Base-by-base conservation (phyloP, 2,113 vertebrate genomes). In the Cromileptes altivelis region DNA sequence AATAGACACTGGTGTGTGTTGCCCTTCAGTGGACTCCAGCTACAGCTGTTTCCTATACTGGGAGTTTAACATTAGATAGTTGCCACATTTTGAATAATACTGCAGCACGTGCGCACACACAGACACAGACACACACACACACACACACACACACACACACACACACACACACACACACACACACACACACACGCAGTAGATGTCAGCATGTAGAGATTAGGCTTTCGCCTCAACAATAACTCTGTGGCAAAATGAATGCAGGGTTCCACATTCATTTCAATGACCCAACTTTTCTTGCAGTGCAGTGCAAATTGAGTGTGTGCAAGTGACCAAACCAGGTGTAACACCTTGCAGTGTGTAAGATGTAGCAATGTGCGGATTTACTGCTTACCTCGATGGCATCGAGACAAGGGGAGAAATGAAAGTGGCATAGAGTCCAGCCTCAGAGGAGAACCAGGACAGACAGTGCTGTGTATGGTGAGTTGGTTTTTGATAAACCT, bases 51-150 rank as follows among this genome's bases (percentile, higher is more conserved):
- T 63, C 37, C 61, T 42, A 40, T 9, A 37, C 60, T 37, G 30
- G 18, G 9, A 45, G 42, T 45, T 45, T 45, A 45, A 45, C 42
- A 45, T 45, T 11, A 45, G 11, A 45, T 10, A 12, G 42, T 45
- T 42, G 37, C 61, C 61, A 42, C 30, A 21, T 37, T 33, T 62
- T 62, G 8, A 40, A 30, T n/a, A 19, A 71, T 27, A 58, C 21
- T 58, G 11, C 53, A 42, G 8, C 25, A 21, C 47, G 11, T 47
- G 19, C 53, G 4, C 30, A 30, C 64, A 17, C 33, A 45, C 62
- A 40, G 19, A 63, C 6, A 55, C 19, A 37, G 71, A 78, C 30
- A 42, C 52, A 67, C 78, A 70, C 49, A 78, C 27, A 78, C 72
- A 80, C 12, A 27, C 57, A 57, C 71, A 67, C 42, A 80, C 27